phyloP scores from a whole-genome alignment of 2,888 invertebrate genomes.

The Ophioninae sp. region DNA sequence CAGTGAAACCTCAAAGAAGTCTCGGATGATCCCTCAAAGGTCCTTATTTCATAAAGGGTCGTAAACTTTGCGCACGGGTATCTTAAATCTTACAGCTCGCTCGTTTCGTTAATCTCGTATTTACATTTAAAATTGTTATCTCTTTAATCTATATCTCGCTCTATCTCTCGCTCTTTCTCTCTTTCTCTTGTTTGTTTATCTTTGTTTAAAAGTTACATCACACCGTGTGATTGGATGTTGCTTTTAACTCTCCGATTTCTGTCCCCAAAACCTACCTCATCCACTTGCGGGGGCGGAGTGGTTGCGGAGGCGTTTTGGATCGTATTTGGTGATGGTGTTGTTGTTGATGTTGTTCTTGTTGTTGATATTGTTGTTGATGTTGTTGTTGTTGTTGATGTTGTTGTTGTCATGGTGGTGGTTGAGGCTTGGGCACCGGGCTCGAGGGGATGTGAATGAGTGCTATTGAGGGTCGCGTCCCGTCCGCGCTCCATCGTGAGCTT shows the following conservation, averaged over 20 bases:
- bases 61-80: too few species aligned
- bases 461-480: conserved; percentile 85
- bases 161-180: conserved; percentile 11
- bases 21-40: too few species aligned
- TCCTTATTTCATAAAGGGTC: too few species aligned
- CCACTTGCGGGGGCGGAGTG: conserved; percentile 79
- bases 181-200: conserved; percentile 13
- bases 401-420: conserved; percentile 71
- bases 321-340: conserved; percentile 77
- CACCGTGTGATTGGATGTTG: not conserved
- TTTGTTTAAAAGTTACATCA: not conserved
- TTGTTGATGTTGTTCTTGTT: conserved; percentile 72
- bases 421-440: conserved; percentile 75
- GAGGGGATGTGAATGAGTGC: conserved; percentile 79
- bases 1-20: too few species aligned
- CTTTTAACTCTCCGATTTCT: conserved; percentile 53
- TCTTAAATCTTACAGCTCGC: conserved; percentile 45
- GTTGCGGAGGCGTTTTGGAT: conserved; percentile 78
- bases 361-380: conserved; percentile 71
- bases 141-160: conserved; percentile 10
- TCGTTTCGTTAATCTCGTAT: conserved; percentile 45
- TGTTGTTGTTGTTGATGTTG: conserved; percentile 70
- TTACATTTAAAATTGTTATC: conserved; percentile 1
- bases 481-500: conserved; percentile 89
- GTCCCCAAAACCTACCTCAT: conserved; percentile 80